phyloP scores from a whole-genome alignment of 1,140 invertebrate species.

The Patella vulgata region DNA sequence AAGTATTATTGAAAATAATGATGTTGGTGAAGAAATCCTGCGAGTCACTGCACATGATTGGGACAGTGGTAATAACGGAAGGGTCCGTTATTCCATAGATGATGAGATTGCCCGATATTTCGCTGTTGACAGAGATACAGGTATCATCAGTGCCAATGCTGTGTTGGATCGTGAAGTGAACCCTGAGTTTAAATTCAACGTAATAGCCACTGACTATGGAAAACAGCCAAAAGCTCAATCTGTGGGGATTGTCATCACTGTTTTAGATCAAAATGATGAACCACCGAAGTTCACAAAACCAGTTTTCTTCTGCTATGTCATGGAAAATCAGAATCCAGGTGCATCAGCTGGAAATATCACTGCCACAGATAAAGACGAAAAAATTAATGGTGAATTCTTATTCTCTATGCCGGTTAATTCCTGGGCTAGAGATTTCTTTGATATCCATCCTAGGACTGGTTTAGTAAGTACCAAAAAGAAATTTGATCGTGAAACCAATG shows the following conservation, averaged over 20 bases:
- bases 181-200: conserved; percentile 41
- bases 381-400: conserved; percentile 8
- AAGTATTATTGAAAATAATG: conserved; percentile 30
- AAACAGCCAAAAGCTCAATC: conserved; percentile 18
- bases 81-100: conserved; percentile 27
- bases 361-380: conserved; percentile 25
- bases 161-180: conserved; percentile 44
- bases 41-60: conserved; percentile 40
- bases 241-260: conserved; percentile 20
- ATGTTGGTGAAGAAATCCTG: conserved; percentile 10
- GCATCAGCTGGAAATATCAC: conserved; percentile 26
- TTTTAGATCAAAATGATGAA: conserved; percentile 36
- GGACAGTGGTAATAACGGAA: conserved; percentile 31
- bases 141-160: conserved; percentile 34
- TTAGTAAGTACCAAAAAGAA: conserved; percentile 19
- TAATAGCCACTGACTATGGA: conserved; percentile 46
- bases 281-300: conserved; percentile 27
- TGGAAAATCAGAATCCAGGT: conserved; percentile 32
- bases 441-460: conserved; percentile 36
- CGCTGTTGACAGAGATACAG: conserved; percentile 37
- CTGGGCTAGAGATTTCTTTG: conserved; percentile 19
- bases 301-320: conserved; percentile 24
- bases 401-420: conserved; percentile 16
- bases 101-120: conserved; percentile 66
- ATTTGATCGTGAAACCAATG: conserved; percentile 30